These are phyloP conservation scores for Thysanoteuthis rhombus DNA, from an alignment of 2,888 invertebrate genomes.

Conservation along the genomic window DNA sequence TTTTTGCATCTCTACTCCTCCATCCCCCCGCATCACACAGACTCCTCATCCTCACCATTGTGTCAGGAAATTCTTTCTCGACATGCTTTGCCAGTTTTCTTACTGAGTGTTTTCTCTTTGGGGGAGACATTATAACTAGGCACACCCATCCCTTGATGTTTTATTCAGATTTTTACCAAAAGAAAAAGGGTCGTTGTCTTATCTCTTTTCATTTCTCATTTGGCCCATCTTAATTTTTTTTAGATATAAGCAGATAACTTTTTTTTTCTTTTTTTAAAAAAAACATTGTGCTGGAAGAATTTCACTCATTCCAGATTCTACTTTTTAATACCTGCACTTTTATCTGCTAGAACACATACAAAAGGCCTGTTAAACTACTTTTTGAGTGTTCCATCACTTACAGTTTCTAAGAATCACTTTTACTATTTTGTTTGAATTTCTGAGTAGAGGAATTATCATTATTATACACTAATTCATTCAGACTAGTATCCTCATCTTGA, in stretches of 20 bases:
- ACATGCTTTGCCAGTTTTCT: conserved; percentile 12
- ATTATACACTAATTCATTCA: too few species aligned
- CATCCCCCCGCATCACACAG: too few species aligned
- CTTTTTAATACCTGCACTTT: background rate
- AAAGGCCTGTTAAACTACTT: background rate
- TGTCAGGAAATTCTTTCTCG: conserved; percentile 12
- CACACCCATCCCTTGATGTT: background rate
- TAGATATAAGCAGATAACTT: background rate
- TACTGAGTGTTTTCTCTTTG: background rate
- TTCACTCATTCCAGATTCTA: background rate
- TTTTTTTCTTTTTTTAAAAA: background rate
- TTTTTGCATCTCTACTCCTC: background rate
- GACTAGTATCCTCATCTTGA: too few species aligned
- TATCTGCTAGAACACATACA: background rate
- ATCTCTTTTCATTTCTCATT: background rate
- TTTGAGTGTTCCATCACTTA: background rate
- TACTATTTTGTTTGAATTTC: too few species aligned
- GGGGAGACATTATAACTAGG: background rate
- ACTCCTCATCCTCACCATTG: too few species aligned
- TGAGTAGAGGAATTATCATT: too few species aligned
- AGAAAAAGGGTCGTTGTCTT: background rate
- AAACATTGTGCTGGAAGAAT: background rate
- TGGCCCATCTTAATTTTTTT: background rate
- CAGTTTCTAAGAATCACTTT: background rate
- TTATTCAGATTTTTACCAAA: background rate